phyloP scores from a whole-genome alignment of 1,140 invertebrate genomes.

The Gyrodactylus salaris region DNA sequence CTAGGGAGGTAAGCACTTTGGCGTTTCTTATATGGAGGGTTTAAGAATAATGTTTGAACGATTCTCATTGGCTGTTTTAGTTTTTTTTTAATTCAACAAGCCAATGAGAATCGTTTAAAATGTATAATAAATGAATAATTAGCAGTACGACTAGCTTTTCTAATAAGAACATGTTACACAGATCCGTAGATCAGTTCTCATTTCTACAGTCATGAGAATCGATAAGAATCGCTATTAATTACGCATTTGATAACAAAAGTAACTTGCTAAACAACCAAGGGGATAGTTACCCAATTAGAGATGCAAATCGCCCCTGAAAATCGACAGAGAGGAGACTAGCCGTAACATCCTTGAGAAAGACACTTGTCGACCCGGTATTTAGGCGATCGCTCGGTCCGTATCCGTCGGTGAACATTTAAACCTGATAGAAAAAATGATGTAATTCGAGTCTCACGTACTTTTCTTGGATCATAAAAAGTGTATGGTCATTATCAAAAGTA shows the following conservation, averaged over 20 bases:
- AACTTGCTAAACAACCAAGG: background rate
- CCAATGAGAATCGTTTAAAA: too few species aligned
- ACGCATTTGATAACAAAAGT: background rate
- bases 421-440: background rate
- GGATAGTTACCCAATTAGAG: background rate
- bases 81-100: too few species aligned
- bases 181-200: background rate
- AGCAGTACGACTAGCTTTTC: background rate
- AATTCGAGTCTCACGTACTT: too few species aligned
- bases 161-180: background rate
- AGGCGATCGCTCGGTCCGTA: background rate
- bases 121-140: too few species aligned
- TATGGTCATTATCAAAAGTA: background rate
- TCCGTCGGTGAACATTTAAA: background rate
- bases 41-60: background rate
- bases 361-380: background rate
- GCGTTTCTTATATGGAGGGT: background rate
- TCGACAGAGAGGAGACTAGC: background rate
- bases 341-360: background rate
- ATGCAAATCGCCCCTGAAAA: background rate
- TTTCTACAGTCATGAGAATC: background rate
- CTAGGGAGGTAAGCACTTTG: too few species aligned
- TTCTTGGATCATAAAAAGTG: background rate
- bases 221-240: background rate
- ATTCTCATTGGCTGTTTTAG: too few species aligned